Base-by-base conservation (phyloP, 2,888 invertebrate genomes). In the Lysandra coridon region DNA sequence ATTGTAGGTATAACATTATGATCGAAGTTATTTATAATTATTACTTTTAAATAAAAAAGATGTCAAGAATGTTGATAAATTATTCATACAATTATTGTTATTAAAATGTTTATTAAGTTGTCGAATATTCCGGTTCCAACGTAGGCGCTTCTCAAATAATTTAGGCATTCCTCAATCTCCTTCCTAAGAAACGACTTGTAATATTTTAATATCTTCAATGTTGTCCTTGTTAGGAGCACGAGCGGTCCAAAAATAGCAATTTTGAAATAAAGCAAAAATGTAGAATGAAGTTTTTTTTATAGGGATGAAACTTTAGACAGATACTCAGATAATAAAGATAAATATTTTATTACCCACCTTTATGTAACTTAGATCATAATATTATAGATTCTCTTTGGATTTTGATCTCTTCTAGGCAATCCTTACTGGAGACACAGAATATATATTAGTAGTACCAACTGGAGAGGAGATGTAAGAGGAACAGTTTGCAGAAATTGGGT, bases 171-270 rank as follows among this genome's bases (percentile, higher is more conserved):
- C 14, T 37, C 64, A 64, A 64, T 64, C 64, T 64, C 33, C 33
- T 37, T 69, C 14, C 33, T 14, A 12, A 69, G 69, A 69, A 69
- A 69, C 69, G 69, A 69, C 33, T 37, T 69, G 33, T 37, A 33
- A 69, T 37, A 37, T 69, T 69, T 69, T 69, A 69, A 69, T 69
- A 69, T 37, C 69, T 37, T 37, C 33, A 69, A 37, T 69, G 37
- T 69, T 69, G 69, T 69, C 69, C 69, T 69, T 69, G 33, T 69
- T 33, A 37, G 4, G 69, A 37, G 69, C 14, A 69, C 12, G 69
- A 33, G 69, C 14, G 12, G 14, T 17, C 33, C 37, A 37, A 69
- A 69, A 69, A 33, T 69, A 69, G 33, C 69, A 69, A 33, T 69
- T 14, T 12, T 4, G 14, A 37, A 69, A 69, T 69, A 69, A 69